phyloP scores from a whole-genome alignment of 2,888 invertebrate genomes.

The Epsilonema sp. region DNA sequence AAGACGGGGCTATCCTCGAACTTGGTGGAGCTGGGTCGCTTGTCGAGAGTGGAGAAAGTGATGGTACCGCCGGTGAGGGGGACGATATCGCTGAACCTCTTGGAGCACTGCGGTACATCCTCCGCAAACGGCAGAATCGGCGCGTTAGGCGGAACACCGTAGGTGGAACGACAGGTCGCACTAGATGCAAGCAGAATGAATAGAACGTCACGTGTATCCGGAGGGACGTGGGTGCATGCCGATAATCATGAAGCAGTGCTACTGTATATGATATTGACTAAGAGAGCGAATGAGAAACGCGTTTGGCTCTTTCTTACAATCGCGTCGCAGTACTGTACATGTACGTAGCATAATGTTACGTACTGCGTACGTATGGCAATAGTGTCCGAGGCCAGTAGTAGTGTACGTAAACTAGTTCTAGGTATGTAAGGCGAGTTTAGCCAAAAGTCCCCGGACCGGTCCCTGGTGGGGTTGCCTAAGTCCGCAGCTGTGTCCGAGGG shows the following conservation, averaged over 20 bases:
- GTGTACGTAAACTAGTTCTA: no score
- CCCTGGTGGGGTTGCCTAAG: no score
- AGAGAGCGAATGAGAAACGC: no score
- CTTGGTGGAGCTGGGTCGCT: slow-evolving; percentile 70
- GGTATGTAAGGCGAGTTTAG: no score
- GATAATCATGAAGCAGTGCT: background rate
- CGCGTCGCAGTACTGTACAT: no score
- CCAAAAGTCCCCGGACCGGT: no score
- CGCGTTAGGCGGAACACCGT: slow-evolving; percentile 56
- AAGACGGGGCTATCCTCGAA: slow-evolving; percentile 73
- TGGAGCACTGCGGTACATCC: slow-evolving; percentile 84
- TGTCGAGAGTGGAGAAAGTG: slow-evolving; percentile 79
- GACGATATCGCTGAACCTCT: slow-evolving; percentile 90
- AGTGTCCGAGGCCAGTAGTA: no score
- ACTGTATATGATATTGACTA: no score
- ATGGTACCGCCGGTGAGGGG: slow-evolving; percentile 82
- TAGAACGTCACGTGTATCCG: background rate
- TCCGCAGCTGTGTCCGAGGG: no score
- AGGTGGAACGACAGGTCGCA: slow-evolving; percentile 75
- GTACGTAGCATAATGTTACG: no score
- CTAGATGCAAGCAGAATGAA: slow-evolving; percentile 35
- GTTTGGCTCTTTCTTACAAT: no score
- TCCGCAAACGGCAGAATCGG: slow-evolving; percentile 55
- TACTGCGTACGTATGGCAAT: no score
- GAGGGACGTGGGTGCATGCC: background rate